A percentile compares a stretch with the other conserved stretches of the same genome.
Evolutionary conservation across 2,888 invertebrate species (phyloP).

Genomic region (Mimas tiliae): DNA sequence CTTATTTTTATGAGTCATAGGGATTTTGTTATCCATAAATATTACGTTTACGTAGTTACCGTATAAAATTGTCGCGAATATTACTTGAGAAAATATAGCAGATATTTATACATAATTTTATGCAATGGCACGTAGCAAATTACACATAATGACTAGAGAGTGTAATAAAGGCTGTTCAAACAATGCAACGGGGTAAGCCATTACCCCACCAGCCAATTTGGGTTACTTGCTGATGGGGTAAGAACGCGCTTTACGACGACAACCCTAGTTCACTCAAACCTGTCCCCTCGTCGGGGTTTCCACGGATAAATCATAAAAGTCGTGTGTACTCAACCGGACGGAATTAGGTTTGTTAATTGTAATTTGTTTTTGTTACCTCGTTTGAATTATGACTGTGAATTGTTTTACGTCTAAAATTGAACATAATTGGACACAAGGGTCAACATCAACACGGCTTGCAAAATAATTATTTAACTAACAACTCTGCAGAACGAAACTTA

Average conservation of each 20-base stretch:
- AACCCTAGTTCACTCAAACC: slow-evolving; percentile 24
- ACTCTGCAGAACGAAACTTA: neutral
- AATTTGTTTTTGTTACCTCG: slow-evolving; percentile 54
- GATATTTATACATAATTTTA: slow-evolving; percentile 9
- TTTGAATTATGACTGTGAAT: slow-evolving; percentile 46
- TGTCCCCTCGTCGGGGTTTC: slow-evolving; percentile 38
- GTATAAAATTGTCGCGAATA: neutral
- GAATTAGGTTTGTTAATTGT: slow-evolving; percentile 62
- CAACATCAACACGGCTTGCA: slow-evolving; percentile 17
- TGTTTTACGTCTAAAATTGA: slow-evolving; percentile 48
- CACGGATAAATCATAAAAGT: slow-evolving; percentile 66
- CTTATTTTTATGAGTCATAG: too few species aligned
- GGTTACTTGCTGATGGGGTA: slow-evolving; percentile 10
- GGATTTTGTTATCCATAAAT: too few species aligned
- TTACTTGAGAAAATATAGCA: neutral
- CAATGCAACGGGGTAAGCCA: slow-evolving; percentile 12
- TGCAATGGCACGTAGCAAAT: slow-evolving; percentile 19
- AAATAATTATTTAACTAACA: slow-evolving; percentile 1
- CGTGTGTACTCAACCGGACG: slow-evolving; percentile 47
- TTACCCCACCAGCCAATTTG: slow-evolving; percentile 16
- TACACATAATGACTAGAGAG: slow-evolving; percentile 7
- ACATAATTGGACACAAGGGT: slow-evolving; percentile 34
- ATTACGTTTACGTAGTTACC: neutral
- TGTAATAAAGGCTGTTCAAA: slow-evolving; percentile 12
- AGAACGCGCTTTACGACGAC: slow-evolving; percentile 3